These are phyloP conservation scores for Penaeus vannamei DNA, from an alignment of 1,140 invertebrate species.

Conservation along the genomic window DNA sequence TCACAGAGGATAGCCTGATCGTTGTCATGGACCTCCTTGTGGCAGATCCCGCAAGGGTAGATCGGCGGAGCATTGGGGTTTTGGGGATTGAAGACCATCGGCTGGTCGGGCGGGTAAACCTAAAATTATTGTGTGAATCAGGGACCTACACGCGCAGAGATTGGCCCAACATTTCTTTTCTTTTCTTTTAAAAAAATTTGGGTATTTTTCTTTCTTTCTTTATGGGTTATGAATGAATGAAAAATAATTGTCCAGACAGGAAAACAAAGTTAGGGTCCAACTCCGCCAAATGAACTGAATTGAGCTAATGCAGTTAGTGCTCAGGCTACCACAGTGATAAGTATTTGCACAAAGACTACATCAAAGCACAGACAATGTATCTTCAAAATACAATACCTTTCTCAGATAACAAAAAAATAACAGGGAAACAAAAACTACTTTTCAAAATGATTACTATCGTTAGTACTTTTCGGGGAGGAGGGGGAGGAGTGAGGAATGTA, in stretches of 20 bases:
- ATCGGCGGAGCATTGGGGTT: conserved; percentile 98
- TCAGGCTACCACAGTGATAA: conserved; percentile 27
- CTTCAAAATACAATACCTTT: neutral
- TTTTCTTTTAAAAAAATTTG: neutral
- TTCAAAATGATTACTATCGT: neutral
- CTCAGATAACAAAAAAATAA: neutral
- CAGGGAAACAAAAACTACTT: neutral
- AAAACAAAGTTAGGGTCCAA: conserved; percentile 28
- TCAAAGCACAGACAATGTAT: neutral
- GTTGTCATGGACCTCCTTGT: conserved; percentile 99
- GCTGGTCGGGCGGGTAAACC: conserved; percentile 93
- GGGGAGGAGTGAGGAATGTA: too few species aligned
- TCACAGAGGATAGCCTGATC: conserved; percentile 98
- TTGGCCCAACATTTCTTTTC: conserved; percentile 48
- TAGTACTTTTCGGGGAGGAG: neutral
- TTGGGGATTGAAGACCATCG: conserved; percentile 98
- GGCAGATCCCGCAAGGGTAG: conserved; percentile 96
- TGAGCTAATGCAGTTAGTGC: conserved; percentile 40
- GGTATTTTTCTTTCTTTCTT: conserved; percentile 32
- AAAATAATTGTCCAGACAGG: too few species aligned
- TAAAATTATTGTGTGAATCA: conserved; percentile 69
- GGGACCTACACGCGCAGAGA: conserved; percentile 53
- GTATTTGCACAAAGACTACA: conserved; percentile 30
- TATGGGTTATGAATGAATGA: neutral
- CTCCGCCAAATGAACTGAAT: conserved; percentile 38